phyloP scores from a whole-genome alignment of 2,113 vertebrate genomes.

The Fulmarus glacialis region DNA sequence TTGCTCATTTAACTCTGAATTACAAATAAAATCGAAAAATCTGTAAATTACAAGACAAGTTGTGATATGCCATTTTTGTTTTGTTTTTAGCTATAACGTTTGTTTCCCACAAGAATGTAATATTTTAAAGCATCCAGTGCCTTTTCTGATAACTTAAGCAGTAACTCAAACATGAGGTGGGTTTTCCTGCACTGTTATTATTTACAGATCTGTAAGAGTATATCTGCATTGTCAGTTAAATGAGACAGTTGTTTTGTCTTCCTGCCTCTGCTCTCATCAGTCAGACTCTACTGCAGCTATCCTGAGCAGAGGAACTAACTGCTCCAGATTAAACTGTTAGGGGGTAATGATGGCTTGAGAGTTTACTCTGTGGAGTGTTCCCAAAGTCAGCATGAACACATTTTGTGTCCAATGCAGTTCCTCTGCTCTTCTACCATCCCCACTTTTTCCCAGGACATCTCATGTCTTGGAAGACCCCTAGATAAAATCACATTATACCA shows the following conservation, averaged over 20 bases:
- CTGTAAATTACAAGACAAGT: not conserved
- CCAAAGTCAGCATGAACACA: accelerated
- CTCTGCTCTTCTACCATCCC: accelerated
- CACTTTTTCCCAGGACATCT: not conserved
- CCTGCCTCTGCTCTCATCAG: not conserved
- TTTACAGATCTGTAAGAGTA: not conserved
- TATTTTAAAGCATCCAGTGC: not conserved
- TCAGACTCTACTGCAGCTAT: not conserved
- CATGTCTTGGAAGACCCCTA: not conserved
- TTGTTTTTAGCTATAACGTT: not conserved
- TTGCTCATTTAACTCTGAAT: not conserved
- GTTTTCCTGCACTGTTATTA: not conserved
- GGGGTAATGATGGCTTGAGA: not conserved
- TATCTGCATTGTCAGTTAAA: not conserved
- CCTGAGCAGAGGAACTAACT: not conserved
- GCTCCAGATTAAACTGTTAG: not conserved
- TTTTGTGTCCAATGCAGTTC: not conserved
- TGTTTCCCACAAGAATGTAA: not conserved
- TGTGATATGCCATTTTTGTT: not conserved
- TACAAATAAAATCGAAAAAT: not conserved
- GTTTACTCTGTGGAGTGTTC: not conserved
- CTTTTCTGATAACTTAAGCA: not conserved
- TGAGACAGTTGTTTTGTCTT: not conserved
- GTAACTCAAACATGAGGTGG: not conserved
- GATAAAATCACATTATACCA: not conserved